phyloP scores from a whole-genome alignment of 1,140 invertebrate species.

The Atopsyche davidsoni region DNA sequence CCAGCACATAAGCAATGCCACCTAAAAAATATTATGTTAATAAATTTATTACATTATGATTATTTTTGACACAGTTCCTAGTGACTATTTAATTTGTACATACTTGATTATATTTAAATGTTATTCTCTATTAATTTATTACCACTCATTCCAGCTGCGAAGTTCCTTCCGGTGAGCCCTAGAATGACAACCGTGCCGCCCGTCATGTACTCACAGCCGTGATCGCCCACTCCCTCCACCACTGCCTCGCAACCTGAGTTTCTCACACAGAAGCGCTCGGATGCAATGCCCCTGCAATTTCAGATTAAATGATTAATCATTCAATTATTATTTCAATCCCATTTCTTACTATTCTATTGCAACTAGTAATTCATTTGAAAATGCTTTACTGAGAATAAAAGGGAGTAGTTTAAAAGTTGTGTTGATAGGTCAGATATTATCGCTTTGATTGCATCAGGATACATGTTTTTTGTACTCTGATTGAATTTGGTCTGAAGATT shows the following conservation, averaged over 20 bases:
- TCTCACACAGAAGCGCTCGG: conserved; percentile 95
- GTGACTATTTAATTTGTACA: neutral
- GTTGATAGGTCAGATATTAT: no score
- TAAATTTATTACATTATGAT: neutral
- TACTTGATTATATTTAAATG: neutral
- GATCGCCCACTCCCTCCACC: conserved; percentile 91
- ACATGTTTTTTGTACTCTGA: no score
- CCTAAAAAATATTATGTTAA: conserved; percentile 45
- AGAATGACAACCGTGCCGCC: conserved; percentile 88
- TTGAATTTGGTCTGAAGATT: no score
- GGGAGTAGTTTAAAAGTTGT: no score
- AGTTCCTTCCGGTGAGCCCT: conserved; percentile 93
- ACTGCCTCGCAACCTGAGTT: conserved; percentile 86
- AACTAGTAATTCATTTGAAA: no score
- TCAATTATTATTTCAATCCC: no score
- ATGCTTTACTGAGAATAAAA: no score
- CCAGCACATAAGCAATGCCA: conserved; percentile 93
- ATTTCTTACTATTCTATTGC: no score
- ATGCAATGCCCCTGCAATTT: conserved; percentile 76
- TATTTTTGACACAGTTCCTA: neutral
- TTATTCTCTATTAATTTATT: neutral
- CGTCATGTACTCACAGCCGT: conserved; percentile 99
- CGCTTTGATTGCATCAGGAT: no score
- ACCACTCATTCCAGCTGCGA: conserved; percentile 96
- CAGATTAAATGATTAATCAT: neutral